These are phyloP conservation scores for Crocallis elinguaria DNA, from an alignment of 2,888 invertebrate genomes.

Conservation along the genomic window DNA sequence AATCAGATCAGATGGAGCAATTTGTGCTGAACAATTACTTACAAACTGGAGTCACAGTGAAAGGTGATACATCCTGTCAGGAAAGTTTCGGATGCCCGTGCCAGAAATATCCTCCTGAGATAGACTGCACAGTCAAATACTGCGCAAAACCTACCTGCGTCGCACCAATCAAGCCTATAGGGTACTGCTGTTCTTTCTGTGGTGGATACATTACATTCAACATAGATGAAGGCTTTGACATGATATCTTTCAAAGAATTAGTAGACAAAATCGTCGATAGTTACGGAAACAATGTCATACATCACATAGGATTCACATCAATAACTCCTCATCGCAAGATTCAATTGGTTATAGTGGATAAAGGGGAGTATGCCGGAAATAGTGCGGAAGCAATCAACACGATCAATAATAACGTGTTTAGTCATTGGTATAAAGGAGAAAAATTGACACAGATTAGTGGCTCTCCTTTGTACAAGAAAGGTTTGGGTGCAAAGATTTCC, in stretches of 20 bases:
- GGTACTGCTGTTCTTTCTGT: constrained; percentile 74
- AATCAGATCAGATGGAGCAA: constrained; percentile 43
- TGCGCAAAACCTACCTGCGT: constrained; percentile 63
- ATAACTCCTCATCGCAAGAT: constrained; percentile 46
- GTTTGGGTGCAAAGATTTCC: constrained; percentile 62
- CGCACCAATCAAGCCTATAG: constrained; percentile 65
- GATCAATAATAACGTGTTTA: constrained; percentile 53
- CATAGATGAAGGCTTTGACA: constrained; percentile 59
- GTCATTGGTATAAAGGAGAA: constrained; percentile 53
- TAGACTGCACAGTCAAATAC: constrained; percentile 64
- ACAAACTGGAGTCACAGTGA: constrained; percentile 43
- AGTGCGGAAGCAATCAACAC: constrained; percentile 62
- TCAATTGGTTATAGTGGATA: constrained; percentile 70
- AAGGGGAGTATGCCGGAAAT: constrained; percentile 61
- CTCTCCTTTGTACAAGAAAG: constrained; percentile 57
- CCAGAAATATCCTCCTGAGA: constrained; percentile 51
- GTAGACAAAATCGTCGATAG: constrained; percentile 51
- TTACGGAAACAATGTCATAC: constrained; percentile 54
- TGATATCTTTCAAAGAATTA: constrained; percentile 54
- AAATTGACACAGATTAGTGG: constrained; percentile 61
- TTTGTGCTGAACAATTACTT: constrained; percentile 51
- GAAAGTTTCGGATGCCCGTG: constrained; percentile 68
- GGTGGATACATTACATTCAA: constrained; percentile 65
- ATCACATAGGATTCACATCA: constrained; percentile 60
- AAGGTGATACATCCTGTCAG: constrained; percentile 38